Evolutionary conservation across 37 sponge, comb jelly and placozoan species (phyloP), one percentile per base, ranked within the genome.

Genomic region (Sycon ciliatum): DNA sequence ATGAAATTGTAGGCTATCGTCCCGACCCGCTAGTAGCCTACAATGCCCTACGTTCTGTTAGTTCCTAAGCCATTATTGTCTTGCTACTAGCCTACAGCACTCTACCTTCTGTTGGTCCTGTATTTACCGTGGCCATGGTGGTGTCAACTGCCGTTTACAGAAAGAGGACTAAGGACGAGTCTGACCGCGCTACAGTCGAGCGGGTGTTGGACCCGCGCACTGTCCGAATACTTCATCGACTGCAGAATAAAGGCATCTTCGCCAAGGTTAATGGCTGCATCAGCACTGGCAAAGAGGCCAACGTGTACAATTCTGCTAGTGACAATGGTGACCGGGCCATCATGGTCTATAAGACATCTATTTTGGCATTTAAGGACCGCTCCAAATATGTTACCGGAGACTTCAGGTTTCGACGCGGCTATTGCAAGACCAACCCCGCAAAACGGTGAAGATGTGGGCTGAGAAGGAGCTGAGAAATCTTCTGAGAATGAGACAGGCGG

Each of bases 401-500:
- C 62, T 95, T 86, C 77, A 63, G 97, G 6, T 97, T 92, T 49
- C 72, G 99, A 3, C 90, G 86, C 76, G 99, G 99, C 3, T 97
- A 97, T 78, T 73, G 30, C 52, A 72, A 33, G 90, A 92, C 81
- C 92, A 97, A 55, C 99, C 99, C 0, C 65, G 99, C 36, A 97
- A 97, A 68, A 97, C 92, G 99, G 93, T 97, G 0, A 66, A 81
- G 3, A 61, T 87, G 54, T 97, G 99, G 99, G 99, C 99, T 16
- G 99, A 97, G 74, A 97, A 97, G 57, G 99, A 97, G 52, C 89
- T 97, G 93, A 78, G 99, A 54, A 97, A 97, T 49, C 74, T 92
- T 33, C n/a, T n/a, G n/a, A n/a, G n/a, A n/a, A n/a, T n/a, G n/a
- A n/a, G n/a, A n/a, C n/a, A n/a, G n/a, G n/a, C n/a, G n/a, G n/a